Percentiles rank a stretch among this genome's conserved stretches.
These are phyloP conservation scores for Apistogramma diplotaenia DNA, from an alignment of 2,113 vertebrate species.

Conservation along the genomic window DNA sequence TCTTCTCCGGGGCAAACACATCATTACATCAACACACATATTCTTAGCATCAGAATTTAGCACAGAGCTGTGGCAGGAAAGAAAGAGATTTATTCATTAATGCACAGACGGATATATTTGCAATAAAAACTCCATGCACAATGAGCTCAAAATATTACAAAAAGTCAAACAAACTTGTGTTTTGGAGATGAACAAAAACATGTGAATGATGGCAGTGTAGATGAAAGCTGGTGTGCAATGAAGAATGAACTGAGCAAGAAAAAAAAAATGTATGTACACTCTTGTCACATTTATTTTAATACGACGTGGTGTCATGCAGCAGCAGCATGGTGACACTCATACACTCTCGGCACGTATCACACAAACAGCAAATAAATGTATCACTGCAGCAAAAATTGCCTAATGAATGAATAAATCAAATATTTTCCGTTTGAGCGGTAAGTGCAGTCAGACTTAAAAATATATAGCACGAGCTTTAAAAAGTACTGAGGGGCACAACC, in stretches of 20 bases:
- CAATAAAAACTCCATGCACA: slow-evolving; percentile 52
- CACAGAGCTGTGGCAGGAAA: slow-evolving; percentile 48
- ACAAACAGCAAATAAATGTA: not conserved
- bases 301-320: slow-evolving; percentile 37
- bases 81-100: slow-evolving; percentile 57
- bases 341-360: slow-evolving; percentile 10
- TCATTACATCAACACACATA: slow-evolving; percentile 35
- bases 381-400: not conserved
- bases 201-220: slow-evolving; percentile 25
- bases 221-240: slow-evolving; percentile 40
- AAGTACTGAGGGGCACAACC: slow-evolving; percentile 19
- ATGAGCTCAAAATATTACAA: not conserved
- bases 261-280: slow-evolving; percentile 14
- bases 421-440: not conserved
- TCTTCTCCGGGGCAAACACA: slow-evolving; percentile 36
- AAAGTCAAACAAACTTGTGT: slow-evolving; percentile 15
- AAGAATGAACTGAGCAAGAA: slow-evolving; percentile 10
- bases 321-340: slow-evolving; percentile 5
- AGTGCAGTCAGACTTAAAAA: not conserved
- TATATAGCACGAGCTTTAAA: slow-evolving; percentile 28
- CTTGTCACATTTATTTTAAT: slow-evolving; percentile 32
- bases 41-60: slow-evolving; percentile 28
- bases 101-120: slow-evolving; percentile 35
- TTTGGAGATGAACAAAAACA: slow-evolving; percentile 18
- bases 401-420: slow-evolving; percentile 12